Evolutionary conservation across 2,888 invertebrate genomes (phyloP).

Genomic region (Drosophila fungiperda): DNA sequence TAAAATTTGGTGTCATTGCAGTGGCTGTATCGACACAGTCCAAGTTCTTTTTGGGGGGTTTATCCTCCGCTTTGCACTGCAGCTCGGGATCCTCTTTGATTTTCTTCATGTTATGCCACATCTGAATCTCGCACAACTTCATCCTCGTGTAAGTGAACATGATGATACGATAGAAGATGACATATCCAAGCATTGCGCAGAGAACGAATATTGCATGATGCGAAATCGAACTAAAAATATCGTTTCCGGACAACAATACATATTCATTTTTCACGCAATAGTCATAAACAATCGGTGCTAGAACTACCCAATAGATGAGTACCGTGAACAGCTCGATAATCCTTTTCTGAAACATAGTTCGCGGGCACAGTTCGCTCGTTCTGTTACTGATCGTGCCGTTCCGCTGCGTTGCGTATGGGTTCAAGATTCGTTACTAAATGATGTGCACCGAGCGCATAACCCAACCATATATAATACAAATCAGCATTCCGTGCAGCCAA

Average conservation of each 20-base stretch:
- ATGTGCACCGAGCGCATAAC: slow-evolving; percentile 63
- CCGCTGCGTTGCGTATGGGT: slow-evolving; percentile 56
- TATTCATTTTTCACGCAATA: no score
- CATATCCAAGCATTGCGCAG: slow-evolving; percentile 57
- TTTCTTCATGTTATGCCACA: slow-evolving; percentile 67
- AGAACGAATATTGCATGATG: no score
- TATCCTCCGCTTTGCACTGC: slow-evolving; percentile 38
- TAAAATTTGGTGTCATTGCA: slow-evolving; percentile 47
- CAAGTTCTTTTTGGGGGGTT: slow-evolving; percentile 56
- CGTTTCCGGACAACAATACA: no score
- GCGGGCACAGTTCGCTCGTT: slow-evolving; percentile 22
- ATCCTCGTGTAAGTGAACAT: slow-evolving; percentile 68
- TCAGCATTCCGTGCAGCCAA: slow-evolving; percentile 52
- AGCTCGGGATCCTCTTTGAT: slow-evolving; percentile 66
- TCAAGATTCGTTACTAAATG: slow-evolving; percentile 71
- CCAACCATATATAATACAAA: slow-evolving; percentile 62
- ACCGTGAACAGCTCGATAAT: slow-evolving; percentile 69
- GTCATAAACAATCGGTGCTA: slow-evolving; percentile 62
- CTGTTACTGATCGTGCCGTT: slow-evolving; percentile 34
- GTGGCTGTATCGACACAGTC: slow-evolving; percentile 54
- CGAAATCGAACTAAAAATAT: no score
- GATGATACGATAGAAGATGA: slow-evolving; percentile 62
- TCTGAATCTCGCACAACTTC: slow-evolving; percentile 65
- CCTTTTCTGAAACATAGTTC: slow-evolving; percentile 76
- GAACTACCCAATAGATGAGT: slow-evolving; percentile 69